Conservation (phyloP, 2,888 invertebrate genomes). For the Leptothorax acervorum region DNA sequence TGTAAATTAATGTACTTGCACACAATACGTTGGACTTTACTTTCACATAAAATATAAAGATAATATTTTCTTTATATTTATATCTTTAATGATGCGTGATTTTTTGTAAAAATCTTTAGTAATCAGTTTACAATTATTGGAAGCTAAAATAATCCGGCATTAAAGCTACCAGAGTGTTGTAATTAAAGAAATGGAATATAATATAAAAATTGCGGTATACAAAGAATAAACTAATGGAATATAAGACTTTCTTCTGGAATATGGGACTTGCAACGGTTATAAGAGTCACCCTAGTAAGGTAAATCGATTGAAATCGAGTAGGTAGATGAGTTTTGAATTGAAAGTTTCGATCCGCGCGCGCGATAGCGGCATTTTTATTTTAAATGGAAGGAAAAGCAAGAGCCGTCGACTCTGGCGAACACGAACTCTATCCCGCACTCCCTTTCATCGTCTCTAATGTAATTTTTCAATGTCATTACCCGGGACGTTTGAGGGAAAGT, state of each 20-base stretch:
- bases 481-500: conserved; percentile 72
- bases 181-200: neutral
- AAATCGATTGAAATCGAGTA: conserved; percentile 25
- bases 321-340: conserved; percentile 41
- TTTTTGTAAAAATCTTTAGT: neutral
- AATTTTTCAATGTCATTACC: conserved; percentile 78
- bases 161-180: conserved; percentile 56
- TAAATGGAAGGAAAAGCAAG: conserved; percentile 69
- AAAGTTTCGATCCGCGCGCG: conserved; percentile 36
- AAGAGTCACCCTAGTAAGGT: neutral
- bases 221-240: neutral
- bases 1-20: no score
- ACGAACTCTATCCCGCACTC: conserved; percentile 66
- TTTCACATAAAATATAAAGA: neutral
- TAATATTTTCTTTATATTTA: neutral
- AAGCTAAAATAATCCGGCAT: conserved; percentile 49
- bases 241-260: neutral
- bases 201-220: neutral
- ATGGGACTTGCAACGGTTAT: neutral
- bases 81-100: neutral
- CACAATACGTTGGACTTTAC: neutral
- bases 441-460: conserved; percentile 77
- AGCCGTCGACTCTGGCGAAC: conserved; percentile 49
- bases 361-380: conserved; percentile 67
- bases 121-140: neutral